These are phyloP conservation scores for Tetrao urogallus DNA, from an alignment of 2,113 vertebrate species.

Conservation along the genomic window DNA sequence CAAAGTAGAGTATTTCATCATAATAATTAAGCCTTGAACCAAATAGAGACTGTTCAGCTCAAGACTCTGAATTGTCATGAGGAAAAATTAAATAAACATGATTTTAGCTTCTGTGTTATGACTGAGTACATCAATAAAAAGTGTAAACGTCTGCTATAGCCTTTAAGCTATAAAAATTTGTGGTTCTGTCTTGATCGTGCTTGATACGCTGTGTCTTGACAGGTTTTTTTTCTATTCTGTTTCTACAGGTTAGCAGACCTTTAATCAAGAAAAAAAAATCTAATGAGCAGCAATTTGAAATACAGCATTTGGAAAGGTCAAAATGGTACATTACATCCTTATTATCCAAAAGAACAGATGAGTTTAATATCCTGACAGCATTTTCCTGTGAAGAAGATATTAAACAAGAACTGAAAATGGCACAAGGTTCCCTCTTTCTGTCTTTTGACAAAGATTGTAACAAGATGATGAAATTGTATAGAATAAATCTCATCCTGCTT, in stretches of 20 bases:
- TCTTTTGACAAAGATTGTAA: constrained; percentile 29
- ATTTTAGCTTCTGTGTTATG: not conserved
- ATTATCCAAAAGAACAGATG: constrained; percentile 64
- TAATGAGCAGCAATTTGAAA: constrained; percentile 50
- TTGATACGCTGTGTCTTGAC: constrained; percentile 33
- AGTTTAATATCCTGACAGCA: constrained; percentile 54
- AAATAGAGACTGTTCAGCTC: not conserved
- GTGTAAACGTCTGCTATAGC: not conserved
- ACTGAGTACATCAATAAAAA: not conserved
- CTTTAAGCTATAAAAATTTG: not conserved
- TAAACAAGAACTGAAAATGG: constrained; percentile 53
- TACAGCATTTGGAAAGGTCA: constrained; percentile 69
- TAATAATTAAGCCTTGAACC: not conserved
- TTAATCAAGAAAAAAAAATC: constrained; percentile 26
- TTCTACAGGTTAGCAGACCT: constrained; percentile 55
- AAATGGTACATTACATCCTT: constrained; percentile 58
- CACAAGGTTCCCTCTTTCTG: not conserved
- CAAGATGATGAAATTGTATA: not conserved
- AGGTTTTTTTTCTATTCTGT: constrained; percentile 47
- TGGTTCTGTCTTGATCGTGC: constrained; percentile 7
- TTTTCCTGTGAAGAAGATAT: constrained; percentile 50
- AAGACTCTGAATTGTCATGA: not conserved
- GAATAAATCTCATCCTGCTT: constrained; percentile 55
- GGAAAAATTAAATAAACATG: not conserved
- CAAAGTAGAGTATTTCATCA: not conserved